A percentile compares a stretch with the other conserved stretches of the same genome.
These are phyloP conservation scores for Oligia latruncula DNA, from an alignment of 2,888 invertebrate genomes.

Conservation along the genomic window DNA sequence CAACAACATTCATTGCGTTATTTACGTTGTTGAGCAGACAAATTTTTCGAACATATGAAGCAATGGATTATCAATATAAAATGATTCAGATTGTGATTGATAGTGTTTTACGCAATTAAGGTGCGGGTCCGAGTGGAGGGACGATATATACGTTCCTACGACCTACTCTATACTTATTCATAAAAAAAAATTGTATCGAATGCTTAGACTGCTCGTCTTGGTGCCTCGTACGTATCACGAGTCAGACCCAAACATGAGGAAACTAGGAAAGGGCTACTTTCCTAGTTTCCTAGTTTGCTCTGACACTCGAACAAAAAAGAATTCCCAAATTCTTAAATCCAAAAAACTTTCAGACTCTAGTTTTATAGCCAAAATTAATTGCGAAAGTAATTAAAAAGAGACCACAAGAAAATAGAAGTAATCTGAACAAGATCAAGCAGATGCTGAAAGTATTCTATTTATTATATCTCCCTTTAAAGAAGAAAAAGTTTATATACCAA, in stretches of 20 bases:
- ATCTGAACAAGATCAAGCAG: constrained; percentile 4
- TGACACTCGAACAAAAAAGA: no score
- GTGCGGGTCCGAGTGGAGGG: no score
- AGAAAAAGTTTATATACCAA: constrained; percentile 48
- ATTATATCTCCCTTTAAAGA: constrained; percentile 29
- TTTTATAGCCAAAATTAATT: constrained; percentile 9
- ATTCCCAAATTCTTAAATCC: not conserved
- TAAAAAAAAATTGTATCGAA: not conserved
- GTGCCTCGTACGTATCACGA: not conserved
- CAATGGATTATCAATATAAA: no score
- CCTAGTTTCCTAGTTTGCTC: no score
- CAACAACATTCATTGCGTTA: no score
- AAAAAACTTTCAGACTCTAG: not conserved
- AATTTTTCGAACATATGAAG: no score
- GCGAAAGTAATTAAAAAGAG: constrained; percentile 23
- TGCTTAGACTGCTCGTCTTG: not conserved
- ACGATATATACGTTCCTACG: no score
- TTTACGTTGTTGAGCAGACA: no score
- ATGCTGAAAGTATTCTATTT: constrained; percentile 36
- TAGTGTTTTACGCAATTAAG: no score
- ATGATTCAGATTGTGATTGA: no score
- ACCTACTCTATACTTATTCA: not conserved
- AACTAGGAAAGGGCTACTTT: no score
- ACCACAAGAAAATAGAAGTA: constrained; percentile 15
- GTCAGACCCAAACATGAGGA: not conserved